Percentiles rank a stretch among this genome's conserved stretches.
These are phyloP conservation scores for Microplitis manilae DNA, from an alignment of 2,888 invertebrate genomes.

Conservation along the genomic window DNA sequence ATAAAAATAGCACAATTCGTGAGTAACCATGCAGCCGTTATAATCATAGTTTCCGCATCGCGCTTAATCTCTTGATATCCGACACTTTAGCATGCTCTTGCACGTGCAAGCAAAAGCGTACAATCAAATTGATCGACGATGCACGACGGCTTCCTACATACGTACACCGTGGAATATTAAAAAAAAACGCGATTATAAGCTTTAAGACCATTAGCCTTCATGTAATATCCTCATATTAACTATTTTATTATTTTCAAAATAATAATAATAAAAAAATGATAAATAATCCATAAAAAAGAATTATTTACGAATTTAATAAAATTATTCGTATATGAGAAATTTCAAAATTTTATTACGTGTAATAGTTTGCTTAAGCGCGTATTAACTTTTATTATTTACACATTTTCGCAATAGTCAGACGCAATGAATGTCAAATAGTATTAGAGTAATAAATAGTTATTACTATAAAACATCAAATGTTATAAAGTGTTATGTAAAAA, in stretches of 20 bases:
- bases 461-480: neutral
- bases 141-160: conserved; percentile 22
- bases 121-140: conserved; percentile 6
- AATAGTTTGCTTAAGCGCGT: neutral
- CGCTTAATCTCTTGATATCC: conserved; percentile 17
- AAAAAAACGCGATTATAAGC: neutral
- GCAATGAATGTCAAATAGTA: neutral
- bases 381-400: neutral
- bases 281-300: neutral
- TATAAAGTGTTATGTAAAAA: neutral
- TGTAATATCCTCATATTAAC: conserved; percentile 24
- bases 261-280: neutral
- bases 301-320: neutral
- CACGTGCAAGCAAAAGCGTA: conserved; percentile 12
- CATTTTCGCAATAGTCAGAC: neutral
- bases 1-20: neutral
- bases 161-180: neutral
- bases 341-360: neutral
- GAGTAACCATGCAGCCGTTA: conserved; percentile 11
- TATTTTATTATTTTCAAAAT: neutral
- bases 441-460: neutral
- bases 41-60: conserved; percentile 36
- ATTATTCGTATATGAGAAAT: neutral
- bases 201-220: conserved; percentile 33
- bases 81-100: neutral